Conservation (phyloP, 2,888 invertebrate species). For the Hoplodrina ambigua region DNA sequence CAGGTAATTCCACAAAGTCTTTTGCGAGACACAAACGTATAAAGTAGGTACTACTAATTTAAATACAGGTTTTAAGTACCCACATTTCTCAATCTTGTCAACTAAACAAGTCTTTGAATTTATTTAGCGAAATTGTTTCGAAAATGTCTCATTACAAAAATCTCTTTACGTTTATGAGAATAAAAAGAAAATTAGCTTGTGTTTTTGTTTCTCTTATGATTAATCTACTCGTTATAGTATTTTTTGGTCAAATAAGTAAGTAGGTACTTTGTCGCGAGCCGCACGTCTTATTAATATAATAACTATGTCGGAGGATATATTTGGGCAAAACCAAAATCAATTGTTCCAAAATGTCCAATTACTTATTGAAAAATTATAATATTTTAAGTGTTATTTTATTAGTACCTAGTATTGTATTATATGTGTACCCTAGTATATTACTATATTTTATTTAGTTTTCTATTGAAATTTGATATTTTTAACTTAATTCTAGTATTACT, state of each 20-base stretch:
- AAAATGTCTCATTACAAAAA: conserved; percentile 46
- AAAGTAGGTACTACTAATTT: not conserved
- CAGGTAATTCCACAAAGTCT: not conserved
- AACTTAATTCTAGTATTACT: too few species aligned
- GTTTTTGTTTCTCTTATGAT: not conserved
- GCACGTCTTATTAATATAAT: too few species aligned
- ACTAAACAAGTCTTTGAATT: conserved; percentile 27
- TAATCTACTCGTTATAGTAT: conserved; percentile 1
- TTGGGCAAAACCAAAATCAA: too few species aligned
- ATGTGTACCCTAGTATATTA: too few species aligned
- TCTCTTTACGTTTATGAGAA: conserved; percentile 19
- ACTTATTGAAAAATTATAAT: too few species aligned
- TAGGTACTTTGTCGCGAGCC: too few species aligned
- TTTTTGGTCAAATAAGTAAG: not conserved
- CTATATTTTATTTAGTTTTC: too few species aligned
- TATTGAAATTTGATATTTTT: too few species aligned
- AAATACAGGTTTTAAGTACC: conserved; percentile 1
- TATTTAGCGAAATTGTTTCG: conserved; percentile 45
- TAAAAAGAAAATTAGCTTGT: not conserved
- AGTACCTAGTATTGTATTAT: too few species aligned
- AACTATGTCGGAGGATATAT: too few species aligned
- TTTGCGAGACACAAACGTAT: conserved; percentile 6
- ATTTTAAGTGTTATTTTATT: too few species aligned
- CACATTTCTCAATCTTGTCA: conserved; percentile 21
- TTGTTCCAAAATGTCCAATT: too few species aligned